A percentile compares a stretch with the other conserved stretches of the same genome.
Evolutionary conservation across 2,113 vertebrate species (phyloP).

Genomic region (Brienomyrus brachyistius): DNA sequence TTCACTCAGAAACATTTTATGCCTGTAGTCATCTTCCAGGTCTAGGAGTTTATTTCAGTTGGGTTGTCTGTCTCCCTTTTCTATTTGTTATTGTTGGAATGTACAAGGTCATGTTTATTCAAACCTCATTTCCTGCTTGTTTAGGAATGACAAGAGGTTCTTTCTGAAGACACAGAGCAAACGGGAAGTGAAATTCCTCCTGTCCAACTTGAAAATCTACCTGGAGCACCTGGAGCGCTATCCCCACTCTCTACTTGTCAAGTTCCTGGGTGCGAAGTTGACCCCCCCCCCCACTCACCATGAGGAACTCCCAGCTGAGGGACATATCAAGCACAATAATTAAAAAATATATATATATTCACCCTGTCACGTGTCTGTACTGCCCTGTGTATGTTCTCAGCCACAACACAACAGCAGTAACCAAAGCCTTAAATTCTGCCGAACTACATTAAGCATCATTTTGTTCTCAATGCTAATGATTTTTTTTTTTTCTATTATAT

Average conservation of each 20-base stretch:
- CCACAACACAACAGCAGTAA: background rate
- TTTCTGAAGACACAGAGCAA: slow-evolving; percentile 82
- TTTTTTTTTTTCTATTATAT: slow-evolving; percentile 2
- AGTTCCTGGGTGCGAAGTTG: slow-evolving; percentile 66
- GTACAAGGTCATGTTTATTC: background rate
- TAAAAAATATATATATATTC: background rate
- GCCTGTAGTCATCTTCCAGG: background rate
- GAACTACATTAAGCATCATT: background rate
- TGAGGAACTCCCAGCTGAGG: background rate
- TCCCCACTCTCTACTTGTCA: slow-evolving; percentile 78
- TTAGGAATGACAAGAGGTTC: slow-evolving; percentile 77
- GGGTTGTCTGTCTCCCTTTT: background rate
- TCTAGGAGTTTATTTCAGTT: background rate
- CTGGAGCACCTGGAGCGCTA: slow-evolving; percentile 68
- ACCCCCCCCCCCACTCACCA: no score
- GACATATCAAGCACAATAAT: background rate
- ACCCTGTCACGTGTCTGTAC: background rate
- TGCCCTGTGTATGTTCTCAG: background rate
- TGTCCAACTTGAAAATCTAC: slow-evolving; percentile 70
- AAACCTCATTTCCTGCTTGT: background rate
- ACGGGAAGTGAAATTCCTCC: slow-evolving; percentile 68
- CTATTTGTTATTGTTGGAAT: background rate
- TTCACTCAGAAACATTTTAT: background rate
- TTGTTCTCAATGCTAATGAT: background rate
- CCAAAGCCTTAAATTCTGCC: background rate